Evolutionary conservation across 2,113 vertebrate species (phyloP).

Genomic region (Prolemur simus): DNA sequence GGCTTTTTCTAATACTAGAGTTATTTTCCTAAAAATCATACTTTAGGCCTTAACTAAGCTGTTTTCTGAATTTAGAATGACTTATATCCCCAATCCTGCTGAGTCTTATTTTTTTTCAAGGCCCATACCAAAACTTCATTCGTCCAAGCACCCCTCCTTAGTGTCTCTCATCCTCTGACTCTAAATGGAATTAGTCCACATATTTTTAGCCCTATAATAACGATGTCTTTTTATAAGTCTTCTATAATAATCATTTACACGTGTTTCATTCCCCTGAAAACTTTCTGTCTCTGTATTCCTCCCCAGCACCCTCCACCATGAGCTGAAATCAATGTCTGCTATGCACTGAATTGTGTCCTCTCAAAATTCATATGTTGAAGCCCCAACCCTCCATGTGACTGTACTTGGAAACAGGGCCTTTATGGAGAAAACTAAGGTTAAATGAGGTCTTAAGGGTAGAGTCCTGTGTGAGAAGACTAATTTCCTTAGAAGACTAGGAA

Average conservation of each 20-base stretch:
- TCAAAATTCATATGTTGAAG: too few relatives aligned
- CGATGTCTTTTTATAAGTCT: background rate
- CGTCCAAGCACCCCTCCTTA: background rate
- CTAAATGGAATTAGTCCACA: background rate
- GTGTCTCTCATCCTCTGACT: background rate
- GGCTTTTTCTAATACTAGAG: background rate
- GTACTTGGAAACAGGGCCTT: too few relatives aligned
- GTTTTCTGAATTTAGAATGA: slow-evolving; percentile 4
- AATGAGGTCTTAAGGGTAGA: too few relatives aligned
- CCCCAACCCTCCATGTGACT: background rate
- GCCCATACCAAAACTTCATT: background rate
- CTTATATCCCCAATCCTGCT: background rate
- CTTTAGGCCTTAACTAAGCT: background rate
- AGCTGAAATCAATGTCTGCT: background rate
- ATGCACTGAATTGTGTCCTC: background rate
- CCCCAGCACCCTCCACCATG: background rate
- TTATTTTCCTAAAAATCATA: background rate
- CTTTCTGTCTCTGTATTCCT: background rate
- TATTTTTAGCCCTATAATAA: background rate
- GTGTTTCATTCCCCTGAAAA: background rate
- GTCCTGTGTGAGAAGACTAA: background rate
- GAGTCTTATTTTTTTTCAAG: background rate
- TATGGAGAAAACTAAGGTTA: background rate
- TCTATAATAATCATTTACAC: background rate
- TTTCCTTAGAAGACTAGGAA: background rate